These are phyloP conservation scores for Resseliella maxima DNA, from an alignment of 2,888 invertebrate species.

Conservation along the genomic window DNA sequence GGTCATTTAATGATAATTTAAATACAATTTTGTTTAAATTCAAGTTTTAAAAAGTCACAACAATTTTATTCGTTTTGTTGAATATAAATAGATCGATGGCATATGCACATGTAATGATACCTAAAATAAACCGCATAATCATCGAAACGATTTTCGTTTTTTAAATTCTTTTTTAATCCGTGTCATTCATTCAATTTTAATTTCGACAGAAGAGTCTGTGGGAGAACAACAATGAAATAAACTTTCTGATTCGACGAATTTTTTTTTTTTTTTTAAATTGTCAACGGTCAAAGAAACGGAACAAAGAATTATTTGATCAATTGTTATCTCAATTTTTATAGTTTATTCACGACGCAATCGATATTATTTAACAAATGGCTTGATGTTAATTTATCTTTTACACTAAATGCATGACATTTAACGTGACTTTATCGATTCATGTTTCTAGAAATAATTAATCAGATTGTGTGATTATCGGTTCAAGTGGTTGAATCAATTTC, in stretches of 20 bases:
- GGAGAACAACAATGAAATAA: too few relatives aligned
- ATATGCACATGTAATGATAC: neutral
- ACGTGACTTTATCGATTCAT: neutral
- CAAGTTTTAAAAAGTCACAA: neutral
- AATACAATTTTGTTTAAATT: neutral
- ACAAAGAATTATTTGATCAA: too few relatives aligned
- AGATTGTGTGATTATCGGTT: neutral
- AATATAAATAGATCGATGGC: conserved; percentile 19
- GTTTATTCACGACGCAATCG: too few relatives aligned
- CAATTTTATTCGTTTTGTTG: neutral
- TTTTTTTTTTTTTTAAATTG: too few relatives aligned
- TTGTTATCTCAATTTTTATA: too few relatives aligned
- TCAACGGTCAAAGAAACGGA: too few relatives aligned
- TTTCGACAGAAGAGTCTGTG: too few relatives aligned
- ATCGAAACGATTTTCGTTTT: neutral
- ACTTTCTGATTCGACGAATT: too few relatives aligned
- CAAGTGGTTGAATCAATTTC: neutral
- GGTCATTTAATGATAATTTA: conserved; percentile 3
- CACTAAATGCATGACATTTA: neutral
- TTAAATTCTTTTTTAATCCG: neutral
- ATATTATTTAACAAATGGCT: neutral
- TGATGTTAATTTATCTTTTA: neutral
- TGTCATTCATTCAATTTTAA: too few relatives aligned
- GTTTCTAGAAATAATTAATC: neutral
- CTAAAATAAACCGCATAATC: neutral